Base-by-base conservation (phyloP, 2,888 invertebrate genomes). In the Tachina fera region DNA sequence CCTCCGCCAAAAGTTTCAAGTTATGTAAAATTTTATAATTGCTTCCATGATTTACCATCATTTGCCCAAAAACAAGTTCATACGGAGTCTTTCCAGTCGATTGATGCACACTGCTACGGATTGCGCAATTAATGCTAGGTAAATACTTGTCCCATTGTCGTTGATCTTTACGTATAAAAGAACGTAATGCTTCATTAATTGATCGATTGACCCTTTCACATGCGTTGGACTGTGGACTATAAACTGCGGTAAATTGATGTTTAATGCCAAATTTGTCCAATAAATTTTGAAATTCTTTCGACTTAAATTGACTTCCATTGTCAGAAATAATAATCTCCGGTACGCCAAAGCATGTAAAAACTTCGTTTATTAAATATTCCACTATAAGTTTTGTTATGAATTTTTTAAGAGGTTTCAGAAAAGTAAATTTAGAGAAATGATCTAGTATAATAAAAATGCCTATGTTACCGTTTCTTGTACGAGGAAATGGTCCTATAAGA, bases 171-270 rank as follows among this genome's bases (percentile, higher is more conserved):
- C 39, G 31, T 16, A 67, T 9, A 22, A 49, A 67, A 9, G 68
- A 68, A 0, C 68, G 41, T 6, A 68, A 13, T 9, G 68, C 68
- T 16, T 68, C 53, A 53, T 68, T 70, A 11, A 71, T 14, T 31
- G 31, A 31, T 31, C 31, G 31, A 31, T 31, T 31, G 31, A 31
- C 31, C 31, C 31, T 31, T 31, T 71, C 71, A n/a, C 71, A 45
- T 6, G 71, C 56, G 43, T 56, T 71, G 3, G 56, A 14, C n/a
- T 71, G 70, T 8, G 70, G 56, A 22, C 56, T 56, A n/a, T 71
- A 14, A 8, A 31, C 70, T 4, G 70, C 56, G 3, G 70, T 58
- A 14, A 1, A 71, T 19, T 56, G 53, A 43, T 71, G 68, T 9
- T 43, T 16, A 13, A 71, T 43, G 1, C 56, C 70, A 71, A 14